Conservation (phyloP, 30 jellyfish, hydroid and myxozoan species). For the Aurelia aurita complex sp. Pacific region DNA sequence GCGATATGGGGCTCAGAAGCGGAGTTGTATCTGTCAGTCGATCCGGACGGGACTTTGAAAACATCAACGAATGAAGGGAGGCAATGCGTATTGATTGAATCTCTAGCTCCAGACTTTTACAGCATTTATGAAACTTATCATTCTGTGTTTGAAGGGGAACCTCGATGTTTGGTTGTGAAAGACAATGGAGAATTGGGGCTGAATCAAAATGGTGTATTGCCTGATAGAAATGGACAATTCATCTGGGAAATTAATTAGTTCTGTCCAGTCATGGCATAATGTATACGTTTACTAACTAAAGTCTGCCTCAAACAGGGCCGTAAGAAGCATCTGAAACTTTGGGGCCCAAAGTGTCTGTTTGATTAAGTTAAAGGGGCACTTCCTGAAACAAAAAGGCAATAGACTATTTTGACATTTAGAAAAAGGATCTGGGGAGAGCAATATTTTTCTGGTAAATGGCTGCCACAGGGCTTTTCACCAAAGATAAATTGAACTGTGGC, state of each 20-base stretch:
- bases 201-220: conserved; percentile 54
- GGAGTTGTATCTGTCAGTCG: conserved; percentile 84
- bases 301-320: too few species aligned
- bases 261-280: too few species aligned
- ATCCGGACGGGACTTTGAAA: conserved; percentile 76
- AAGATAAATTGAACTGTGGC: too few species aligned
- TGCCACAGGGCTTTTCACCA: too few species aligned
- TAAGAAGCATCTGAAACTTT: too few species aligned
- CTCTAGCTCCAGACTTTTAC: conserved; percentile 84
- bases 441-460: too few species aligned
- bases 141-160: conserved; percentile 88
- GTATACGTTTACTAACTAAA: too few species aligned
- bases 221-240: conserved; percentile 86
- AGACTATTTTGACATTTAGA: too few species aligned
- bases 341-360: too few species aligned
- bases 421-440: too few species aligned
- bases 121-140: conserved; percentile 88
- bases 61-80: conserved; percentile 95
- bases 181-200: conserved; percentile 65
- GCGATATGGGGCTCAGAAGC: conserved; percentile 99
- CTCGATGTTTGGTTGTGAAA: conserved; percentile 77
- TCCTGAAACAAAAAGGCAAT: too few species aligned
- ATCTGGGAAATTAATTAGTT: conserved; percentile 83
- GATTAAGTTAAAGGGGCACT: too few species aligned
- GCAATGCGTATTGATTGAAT: conserved; percentile 94